Conservation (phyloP, 2,888 invertebrate genomes). For the Heliothis peltigera region DNA sequence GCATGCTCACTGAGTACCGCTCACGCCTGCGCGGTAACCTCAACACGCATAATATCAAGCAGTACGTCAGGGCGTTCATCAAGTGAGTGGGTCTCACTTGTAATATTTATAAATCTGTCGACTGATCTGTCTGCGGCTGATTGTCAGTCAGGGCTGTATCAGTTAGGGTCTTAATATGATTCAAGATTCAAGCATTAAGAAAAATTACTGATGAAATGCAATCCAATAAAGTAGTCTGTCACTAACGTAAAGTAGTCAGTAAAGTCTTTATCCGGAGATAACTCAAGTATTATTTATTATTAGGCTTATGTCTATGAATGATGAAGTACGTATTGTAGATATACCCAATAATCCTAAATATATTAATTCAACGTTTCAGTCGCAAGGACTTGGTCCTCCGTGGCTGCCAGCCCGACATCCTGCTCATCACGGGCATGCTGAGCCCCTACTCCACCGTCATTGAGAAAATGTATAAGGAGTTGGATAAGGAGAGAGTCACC, state of each 20-base stretch:
- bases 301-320: too few relatives aligned
- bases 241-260: too few relatives aligned
- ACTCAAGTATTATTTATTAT: too few relatives aligned
- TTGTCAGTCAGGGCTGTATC: neutral
- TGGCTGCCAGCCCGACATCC: conserved; percentile 93
- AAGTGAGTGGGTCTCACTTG: conserved; percentile 90
- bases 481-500: conserved; percentile 95
- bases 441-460: conserved; percentile 95
- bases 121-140: neutral
- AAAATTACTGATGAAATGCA: too few relatives aligned
- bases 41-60: conserved; percentile 95
- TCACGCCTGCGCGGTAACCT: conserved; percentile 93
- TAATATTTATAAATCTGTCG: neutral
- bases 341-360: neutral
- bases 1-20: conserved; percentile 93
- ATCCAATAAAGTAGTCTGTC: too few relatives aligned
- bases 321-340: too few relatives aligned
- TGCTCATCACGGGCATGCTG: conserved; percentile 94
- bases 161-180: too few relatives aligned
- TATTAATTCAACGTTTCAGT: conserved; percentile 77
- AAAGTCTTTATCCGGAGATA: too few relatives aligned
- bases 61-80: conserved; percentile 95
- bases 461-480: conserved; percentile 93
- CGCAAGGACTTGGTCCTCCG: conserved; percentile 93
- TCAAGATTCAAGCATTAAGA: too few relatives aligned